These are phyloP conservation scores for Osedax frankpressi DNA, from an alignment of 2,888 invertebrate species.

Conservation along the genomic window DNA sequence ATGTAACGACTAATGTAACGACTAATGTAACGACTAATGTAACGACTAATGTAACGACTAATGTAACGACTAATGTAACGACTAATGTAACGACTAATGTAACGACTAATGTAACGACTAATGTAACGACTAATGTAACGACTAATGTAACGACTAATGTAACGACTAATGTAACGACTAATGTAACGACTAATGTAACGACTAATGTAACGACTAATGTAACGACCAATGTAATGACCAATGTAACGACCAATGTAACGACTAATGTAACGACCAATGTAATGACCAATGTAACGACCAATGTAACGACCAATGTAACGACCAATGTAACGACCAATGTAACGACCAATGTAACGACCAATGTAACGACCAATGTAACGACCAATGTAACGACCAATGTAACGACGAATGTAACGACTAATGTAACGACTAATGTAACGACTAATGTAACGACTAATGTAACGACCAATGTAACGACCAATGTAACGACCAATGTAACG, in stretches of 20 bases:
- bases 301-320: too few relatives aligned
- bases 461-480: too few relatives aligned
- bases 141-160: neutral
- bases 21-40: neutral
- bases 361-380: too few relatives aligned
- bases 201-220: conserved; percentile 2
- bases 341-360: too few relatives aligned
- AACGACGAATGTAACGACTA: neutral
- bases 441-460: neutral
- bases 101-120: neutral
- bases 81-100: neutral
- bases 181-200: neutral
- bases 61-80: neutral
- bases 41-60: neutral
- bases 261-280: too few relatives aligned
- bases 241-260: too few relatives aligned
- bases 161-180: neutral
- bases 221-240: too few relatives aligned
- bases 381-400: too few relatives aligned
- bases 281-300: too few relatives aligned
- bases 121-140: neutral
- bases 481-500: too few relatives aligned
- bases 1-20: neutral
- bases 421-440: neutral
- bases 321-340: too few relatives aligned